Evolutionary conservation across 1,140 invertebrate genomes (phyloP).

Genomic region (Aporrectodea caliginosa): DNA sequence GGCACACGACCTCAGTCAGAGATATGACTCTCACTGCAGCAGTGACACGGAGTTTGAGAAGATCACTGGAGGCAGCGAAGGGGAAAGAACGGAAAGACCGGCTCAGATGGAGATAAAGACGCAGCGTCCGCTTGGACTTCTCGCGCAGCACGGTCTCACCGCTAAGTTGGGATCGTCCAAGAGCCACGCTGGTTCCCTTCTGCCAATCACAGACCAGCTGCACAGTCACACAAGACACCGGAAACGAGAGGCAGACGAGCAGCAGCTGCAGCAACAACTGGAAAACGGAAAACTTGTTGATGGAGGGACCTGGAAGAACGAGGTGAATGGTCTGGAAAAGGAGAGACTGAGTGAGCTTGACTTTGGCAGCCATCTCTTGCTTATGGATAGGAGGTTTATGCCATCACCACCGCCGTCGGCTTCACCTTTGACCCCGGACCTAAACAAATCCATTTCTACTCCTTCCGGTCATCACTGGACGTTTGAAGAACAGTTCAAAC

Average conservation of each 20-base stretch:
- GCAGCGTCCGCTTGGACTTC: constrained; percentile 25
- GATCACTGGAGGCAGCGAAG: constrained; percentile 1
- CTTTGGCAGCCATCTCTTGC: not conserved
- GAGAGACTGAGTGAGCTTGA: too few species aligned
- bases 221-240: constrained; percentile 12
- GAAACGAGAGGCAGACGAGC: not conserved
- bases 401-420: not conserved
- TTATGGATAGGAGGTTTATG: not conserved
- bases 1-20: constrained; percentile 1
- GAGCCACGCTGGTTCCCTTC: not conserved
- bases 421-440: too few species aligned
- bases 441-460: too few species aligned
- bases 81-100: constrained; percentile 14
- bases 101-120: constrained; percentile 31
- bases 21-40: not conserved
- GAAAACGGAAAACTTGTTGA: too few species aligned
- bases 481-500: constrained; percentile 97
- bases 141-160: constrained; percentile 29
- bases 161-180: constrained; percentile 2
- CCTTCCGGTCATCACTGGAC: constrained; percentile 75
- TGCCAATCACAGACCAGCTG: constrained; percentile 16
- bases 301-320: too few species aligned
- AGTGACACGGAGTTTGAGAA: not conserved
- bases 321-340: too few species aligned
- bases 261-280: constrained; percentile 46